Percentiles rank a stretch among this genome's conserved stretches.
Evolutionary conservation across 2,113 vertebrate species (phyloP).

Genomic region (Pseudonaja textilis): DNA sequence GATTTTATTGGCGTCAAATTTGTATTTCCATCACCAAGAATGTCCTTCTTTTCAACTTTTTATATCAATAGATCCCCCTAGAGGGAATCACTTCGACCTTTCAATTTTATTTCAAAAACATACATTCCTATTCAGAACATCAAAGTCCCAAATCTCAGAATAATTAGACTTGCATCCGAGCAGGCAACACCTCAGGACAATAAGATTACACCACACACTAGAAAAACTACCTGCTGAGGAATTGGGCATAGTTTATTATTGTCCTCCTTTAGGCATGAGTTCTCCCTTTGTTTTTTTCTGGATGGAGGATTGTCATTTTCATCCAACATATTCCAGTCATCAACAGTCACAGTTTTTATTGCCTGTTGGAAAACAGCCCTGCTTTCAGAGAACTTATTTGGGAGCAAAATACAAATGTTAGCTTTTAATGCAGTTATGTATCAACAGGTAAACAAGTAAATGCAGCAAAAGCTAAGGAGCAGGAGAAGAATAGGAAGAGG

Average conservation of each 20-base stretch:
- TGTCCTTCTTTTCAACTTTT: not conserved
- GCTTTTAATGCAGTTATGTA: not conserved
- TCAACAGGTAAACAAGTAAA: not conserved
- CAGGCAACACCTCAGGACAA: not conserved
- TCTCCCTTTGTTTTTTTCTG: not conserved
- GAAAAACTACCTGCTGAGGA: accelerated
- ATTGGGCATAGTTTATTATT: not conserved
- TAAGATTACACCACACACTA: not conserved
- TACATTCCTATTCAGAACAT: not conserved
- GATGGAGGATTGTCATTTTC: not conserved
- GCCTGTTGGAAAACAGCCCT: slow-evolving; percentile 5
- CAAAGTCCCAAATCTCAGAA: not conserved
- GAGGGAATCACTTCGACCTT: not conserved
- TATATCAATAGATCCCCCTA: not conserved
- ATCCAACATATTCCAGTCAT: not conserved
- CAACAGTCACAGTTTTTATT: not conserved
- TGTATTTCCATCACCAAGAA: not conserved
- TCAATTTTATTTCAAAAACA: not conserved
- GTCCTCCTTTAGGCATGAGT: accelerated
- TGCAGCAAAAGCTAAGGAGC: not conserved
- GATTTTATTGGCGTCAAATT: not conserved
- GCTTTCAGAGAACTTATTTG: not conserved
- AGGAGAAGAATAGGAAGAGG: not conserved
- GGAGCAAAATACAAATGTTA: not conserved
- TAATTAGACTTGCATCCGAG: not conserved